Percentiles rank a stretch among this genome's conserved stretches.
These are phyloP conservation scores for Julus scanicus DNA, from an alignment of 2,888 invertebrate genomes.

Conservation along the genomic window DNA sequence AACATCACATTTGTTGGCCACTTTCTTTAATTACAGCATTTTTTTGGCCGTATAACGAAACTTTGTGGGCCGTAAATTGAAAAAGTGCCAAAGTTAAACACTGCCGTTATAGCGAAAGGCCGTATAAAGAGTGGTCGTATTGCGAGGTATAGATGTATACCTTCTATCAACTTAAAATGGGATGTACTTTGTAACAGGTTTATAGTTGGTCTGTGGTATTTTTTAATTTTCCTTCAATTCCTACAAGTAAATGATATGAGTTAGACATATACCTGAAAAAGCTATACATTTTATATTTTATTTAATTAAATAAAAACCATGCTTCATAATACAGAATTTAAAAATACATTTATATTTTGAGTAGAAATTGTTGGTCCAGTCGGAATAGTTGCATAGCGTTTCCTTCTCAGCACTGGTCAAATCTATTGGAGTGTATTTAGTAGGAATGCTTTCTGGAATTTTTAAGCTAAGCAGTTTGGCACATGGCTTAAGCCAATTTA, in stretches of 20 bases:
- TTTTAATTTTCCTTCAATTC: neutral
- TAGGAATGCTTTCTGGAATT: constrained; percentile 14
- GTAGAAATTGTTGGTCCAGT: neutral
- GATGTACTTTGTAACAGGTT: no score
- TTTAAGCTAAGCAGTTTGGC: constrained; percentile 38
- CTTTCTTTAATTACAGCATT: no score
- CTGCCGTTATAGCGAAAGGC: no score
- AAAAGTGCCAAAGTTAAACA: no score
- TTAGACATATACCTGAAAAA: neutral
- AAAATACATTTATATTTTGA: constrained; percentile 22
- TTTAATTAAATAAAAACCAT: constrained; percentile 14
- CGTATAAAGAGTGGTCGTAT: no score
- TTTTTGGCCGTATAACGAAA: no score
- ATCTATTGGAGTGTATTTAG: constrained; percentile 17
- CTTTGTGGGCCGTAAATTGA: no score
- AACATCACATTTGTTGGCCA: no score
- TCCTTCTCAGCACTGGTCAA: neutral
- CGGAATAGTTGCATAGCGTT: neutral
- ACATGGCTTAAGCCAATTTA: neutral
- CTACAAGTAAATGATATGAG: neutral
- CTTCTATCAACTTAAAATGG: no score
- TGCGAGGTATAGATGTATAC: no score
- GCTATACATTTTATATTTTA: neutral
- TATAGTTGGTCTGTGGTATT: no score
- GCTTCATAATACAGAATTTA: constrained; percentile 46